phyloP scores from a whole-genome alignment of 2,113 vertebrate genomes.

The Irena cyanogastra region DNA sequence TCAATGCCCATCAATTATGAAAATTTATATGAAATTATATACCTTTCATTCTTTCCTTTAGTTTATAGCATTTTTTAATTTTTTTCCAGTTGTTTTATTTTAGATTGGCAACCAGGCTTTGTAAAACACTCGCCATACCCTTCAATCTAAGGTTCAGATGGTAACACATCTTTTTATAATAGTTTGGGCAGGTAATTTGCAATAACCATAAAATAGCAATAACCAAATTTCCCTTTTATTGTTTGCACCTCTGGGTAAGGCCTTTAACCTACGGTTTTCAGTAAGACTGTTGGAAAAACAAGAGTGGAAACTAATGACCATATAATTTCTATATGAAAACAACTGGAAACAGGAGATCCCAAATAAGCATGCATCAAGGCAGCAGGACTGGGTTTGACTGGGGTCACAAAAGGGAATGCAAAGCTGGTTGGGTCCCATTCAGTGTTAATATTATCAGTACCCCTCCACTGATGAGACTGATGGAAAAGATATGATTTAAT shows the following conservation, averaged over 20 bases:
- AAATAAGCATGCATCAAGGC: not conserved
- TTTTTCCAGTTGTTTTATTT: not conserved
- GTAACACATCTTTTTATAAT: not conserved
- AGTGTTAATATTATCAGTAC: not conserved
- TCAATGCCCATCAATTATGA: not conserved
- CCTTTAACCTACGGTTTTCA: not conserved
- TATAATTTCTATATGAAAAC: not conserved
- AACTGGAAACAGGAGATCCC: not conserved
- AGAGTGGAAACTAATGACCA: constrained; percentile 18
- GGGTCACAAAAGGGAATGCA: not conserved
- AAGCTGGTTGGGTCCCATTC: not conserved
- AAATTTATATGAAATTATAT: not conserved
- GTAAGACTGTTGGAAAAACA: constrained; percentile 18
- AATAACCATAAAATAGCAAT: too few relatives aligned
- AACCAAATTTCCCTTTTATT: not conserved
- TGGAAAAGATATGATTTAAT: constrained; percentile 14
- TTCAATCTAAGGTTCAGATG: not conserved
- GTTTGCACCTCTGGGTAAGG: not conserved
- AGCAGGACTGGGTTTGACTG: not conserved
- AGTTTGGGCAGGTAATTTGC: not conserved
- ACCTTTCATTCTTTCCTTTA: not conserved
- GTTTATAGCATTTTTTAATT: not conserved
- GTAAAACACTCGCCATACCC: not conserved
- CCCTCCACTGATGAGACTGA: not conserved
- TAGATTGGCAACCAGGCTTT: not conserved